phyloP scores from a whole-genome alignment of 2,888 invertebrate genomes.

The Altica lythri region DNA sequence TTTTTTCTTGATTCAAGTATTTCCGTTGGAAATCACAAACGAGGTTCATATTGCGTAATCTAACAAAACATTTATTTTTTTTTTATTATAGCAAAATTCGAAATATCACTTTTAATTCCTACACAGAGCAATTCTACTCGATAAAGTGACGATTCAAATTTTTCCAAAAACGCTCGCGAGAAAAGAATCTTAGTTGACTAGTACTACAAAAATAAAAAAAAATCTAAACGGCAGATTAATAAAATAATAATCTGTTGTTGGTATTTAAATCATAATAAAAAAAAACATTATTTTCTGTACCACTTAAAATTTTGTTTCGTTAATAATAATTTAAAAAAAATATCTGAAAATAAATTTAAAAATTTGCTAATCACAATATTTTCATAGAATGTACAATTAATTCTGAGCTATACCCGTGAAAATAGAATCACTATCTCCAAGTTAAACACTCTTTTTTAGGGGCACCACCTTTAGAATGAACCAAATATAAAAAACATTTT shows the following conservation, averaged over 20 bases:
- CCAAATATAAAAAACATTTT: no score
- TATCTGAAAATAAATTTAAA: conserved; percentile 24
- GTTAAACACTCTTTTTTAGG: conserved; percentile 33
- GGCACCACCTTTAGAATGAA: conserved; percentile 38
- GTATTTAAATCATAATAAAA: conserved; percentile 12
- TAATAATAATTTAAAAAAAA: conserved; percentile 27
- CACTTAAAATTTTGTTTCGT: conserved; percentile 37
- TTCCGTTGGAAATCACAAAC: conserved; percentile 35
- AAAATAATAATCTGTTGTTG: conserved; percentile 38
- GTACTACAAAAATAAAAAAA: conserved; percentile 46
- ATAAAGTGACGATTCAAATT: conserved; percentile 36
- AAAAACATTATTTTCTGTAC: conserved; percentile 21
- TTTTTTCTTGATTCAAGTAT: conserved; percentile 27
- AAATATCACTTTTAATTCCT: conserved; percentile 38
- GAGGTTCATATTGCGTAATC: conserved; percentile 44
- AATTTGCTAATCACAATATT: conserved; percentile 46
- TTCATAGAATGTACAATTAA: conserved; percentile 45
- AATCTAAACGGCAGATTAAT: conserved; percentile 38
- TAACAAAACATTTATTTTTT: conserved; percentile 40
- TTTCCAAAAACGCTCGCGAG: conserved; percentile 25
- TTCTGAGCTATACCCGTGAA: conserved; percentile 46
- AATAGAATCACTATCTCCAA: conserved; percentile 39
- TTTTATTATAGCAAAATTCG: conserved; percentile 40
- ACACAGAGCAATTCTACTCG: conserved; percentile 35
- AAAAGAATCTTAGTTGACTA: conserved; percentile 43